Percentiles rank a stretch among this genome's conserved stretches.
Conservation (phyloP, 2,888 invertebrate species). For the Camptogramma bilineatum region DNA sequence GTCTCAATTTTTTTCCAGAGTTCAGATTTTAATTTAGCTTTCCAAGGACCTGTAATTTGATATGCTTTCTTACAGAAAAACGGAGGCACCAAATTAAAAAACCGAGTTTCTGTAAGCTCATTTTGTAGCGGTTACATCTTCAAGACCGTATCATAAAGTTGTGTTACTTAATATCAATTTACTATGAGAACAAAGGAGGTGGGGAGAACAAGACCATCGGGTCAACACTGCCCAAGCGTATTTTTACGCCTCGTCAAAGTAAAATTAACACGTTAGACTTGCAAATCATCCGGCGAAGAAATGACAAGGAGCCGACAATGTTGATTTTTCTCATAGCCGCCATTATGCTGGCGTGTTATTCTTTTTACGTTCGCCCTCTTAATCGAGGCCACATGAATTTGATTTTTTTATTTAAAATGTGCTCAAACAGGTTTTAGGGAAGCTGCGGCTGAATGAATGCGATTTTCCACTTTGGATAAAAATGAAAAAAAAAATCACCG, state of each 20-base stretch:
- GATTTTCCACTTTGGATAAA: neutral
- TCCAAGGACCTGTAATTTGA: too few species aligned
- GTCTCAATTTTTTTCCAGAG: too few species aligned
- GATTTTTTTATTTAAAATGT: slow-evolving; percentile 61
- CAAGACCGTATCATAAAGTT: neutral
- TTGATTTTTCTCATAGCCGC: slow-evolving; percentile 79
- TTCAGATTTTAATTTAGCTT: too few species aligned
- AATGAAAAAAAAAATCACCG: too few species aligned
- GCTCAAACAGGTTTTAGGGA: neutral
- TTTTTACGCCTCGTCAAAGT: slow-evolving; percentile 83
- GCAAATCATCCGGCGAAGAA: slow-evolving; percentile 83
- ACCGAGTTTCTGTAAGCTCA: too few species aligned
- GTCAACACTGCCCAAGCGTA: slow-evolving; percentile 69
- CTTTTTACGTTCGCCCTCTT: slow-evolving; percentile 53
- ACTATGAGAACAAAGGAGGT: slow-evolving; percentile 28
- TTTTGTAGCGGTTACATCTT: too few species aligned
- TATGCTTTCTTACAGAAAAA: too few species aligned
- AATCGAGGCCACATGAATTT: slow-evolving; percentile 62
- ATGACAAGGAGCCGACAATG: slow-evolving; percentile 73
- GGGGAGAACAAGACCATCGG: slow-evolving; percentile 50
- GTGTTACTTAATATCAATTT: slow-evolving; percentile 15
- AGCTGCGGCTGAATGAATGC: neutral
- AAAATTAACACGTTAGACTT: slow-evolving; percentile 83
- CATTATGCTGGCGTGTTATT: slow-evolving; percentile 68
- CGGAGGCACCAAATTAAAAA: too few species aligned